These are phyloP conservation scores for Cnemophilus loriae DNA, from an alignment of 2,113 vertebrate species.

Conservation along the genomic window DNA sequence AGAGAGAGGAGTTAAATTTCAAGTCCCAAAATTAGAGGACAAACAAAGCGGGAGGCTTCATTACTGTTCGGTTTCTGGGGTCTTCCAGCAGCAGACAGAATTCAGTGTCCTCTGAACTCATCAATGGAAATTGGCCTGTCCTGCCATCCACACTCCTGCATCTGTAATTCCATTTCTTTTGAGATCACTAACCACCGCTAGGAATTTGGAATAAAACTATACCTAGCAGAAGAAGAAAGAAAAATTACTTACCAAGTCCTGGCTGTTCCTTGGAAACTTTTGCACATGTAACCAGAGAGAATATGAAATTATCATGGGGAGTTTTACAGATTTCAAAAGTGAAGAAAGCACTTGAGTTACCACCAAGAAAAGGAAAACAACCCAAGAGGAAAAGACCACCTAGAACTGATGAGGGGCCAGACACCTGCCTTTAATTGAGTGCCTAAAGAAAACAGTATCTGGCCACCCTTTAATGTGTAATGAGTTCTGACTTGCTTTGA, in stretches of 20 bases:
- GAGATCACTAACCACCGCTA: slow-evolving; percentile 1
- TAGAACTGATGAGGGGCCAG: slow-evolving; percentile 49
- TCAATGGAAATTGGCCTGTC: slow-evolving; percentile 5
- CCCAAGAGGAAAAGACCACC: slow-evolving; percentile 52
- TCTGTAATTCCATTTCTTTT: slow-evolving; percentile 31
- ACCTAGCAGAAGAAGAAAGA: slow-evolving; percentile 22
- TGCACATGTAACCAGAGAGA: slow-evolving; percentile 37
- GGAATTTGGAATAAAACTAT: slow-evolving; percentile 13
- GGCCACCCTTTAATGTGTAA: slow-evolving; percentile 20
- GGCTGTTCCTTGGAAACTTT: slow-evolving; percentile 50
- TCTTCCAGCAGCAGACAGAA: not conserved
- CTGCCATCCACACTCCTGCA: not conserved
- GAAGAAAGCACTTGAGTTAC: slow-evolving; percentile 54
- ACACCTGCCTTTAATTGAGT: slow-evolving; percentile 61
- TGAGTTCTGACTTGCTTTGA: not conserved
- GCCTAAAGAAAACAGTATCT: slow-evolving; percentile 47
- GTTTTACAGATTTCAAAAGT: slow-evolving; percentile 26
- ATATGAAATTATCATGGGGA: not conserved
- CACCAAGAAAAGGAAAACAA: slow-evolving; percentile 43
- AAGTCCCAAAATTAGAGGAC: not conserved
- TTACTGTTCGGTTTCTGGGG: not conserved
- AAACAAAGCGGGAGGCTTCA: not conserved
- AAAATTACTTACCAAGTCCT: slow-evolving; percentile 1
- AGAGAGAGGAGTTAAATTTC: not conserved
- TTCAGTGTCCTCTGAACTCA: not conserved